These are phyloP conservation scores for Euwallacea similis DNA, from an alignment of 1,140 invertebrate species.

Conservation along the genomic window DNA sequence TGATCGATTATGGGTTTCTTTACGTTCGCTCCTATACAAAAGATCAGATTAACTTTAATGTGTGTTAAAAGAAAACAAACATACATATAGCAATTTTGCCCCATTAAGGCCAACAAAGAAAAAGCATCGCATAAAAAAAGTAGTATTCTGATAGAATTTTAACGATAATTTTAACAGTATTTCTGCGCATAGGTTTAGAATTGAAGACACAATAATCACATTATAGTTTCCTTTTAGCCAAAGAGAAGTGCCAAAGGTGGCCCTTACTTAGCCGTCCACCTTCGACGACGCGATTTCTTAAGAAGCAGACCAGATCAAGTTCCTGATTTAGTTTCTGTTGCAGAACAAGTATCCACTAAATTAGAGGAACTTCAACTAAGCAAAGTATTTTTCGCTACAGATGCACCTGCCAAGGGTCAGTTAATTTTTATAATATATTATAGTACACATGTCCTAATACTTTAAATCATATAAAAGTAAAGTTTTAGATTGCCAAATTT, in stretches of 20 bases:
- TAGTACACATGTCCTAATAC: background rate
- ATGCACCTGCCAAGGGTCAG: slow-evolving; percentile 63
- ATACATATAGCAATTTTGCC: too few relatives aligned
- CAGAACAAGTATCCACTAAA: slow-evolving; percentile 67
- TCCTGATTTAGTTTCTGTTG: slow-evolving; percentile 71
- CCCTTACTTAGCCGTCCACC: slow-evolving; percentile 79
- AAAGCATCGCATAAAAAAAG: too few relatives aligned
- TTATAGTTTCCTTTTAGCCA: slow-evolving; percentile 42
- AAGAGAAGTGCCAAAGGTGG: slow-evolving; percentile 64
- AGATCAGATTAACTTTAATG: too few relatives aligned
- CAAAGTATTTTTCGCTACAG: slow-evolving; percentile 81
- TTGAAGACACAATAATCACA: too few relatives aligned
- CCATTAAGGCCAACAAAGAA: too few relatives aligned
- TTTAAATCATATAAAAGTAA: background rate
- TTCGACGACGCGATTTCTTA: slow-evolving; percentile 84
- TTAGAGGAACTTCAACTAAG: slow-evolving; percentile 64
- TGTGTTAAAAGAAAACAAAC: too few relatives aligned
- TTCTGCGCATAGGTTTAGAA: too few relatives aligned
- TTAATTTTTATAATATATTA: background rate
- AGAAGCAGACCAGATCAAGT: slow-evolving; percentile 66
- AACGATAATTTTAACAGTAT: too few relatives aligned
- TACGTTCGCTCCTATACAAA: too few relatives aligned
- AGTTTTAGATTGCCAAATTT: too few relatives aligned
- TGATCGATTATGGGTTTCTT: too few relatives aligned
- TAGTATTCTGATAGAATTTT: too few relatives aligned